Conservation (phyloP, 2,113 vertebrate species). For the Phylloscopus whistleri region DNA sequence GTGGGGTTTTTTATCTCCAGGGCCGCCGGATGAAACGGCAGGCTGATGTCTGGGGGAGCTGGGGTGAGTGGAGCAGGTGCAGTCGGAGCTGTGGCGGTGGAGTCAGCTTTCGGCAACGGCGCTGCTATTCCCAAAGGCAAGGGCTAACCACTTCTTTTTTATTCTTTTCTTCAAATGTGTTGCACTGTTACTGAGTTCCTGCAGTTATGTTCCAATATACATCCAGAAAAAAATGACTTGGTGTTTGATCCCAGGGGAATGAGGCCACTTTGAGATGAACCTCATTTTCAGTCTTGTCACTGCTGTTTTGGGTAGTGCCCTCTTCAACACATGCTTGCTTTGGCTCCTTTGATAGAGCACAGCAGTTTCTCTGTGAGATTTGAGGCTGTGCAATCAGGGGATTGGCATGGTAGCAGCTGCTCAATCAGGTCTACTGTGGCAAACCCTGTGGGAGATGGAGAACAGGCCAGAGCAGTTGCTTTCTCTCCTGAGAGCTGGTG, state of each 20-base stretch:
- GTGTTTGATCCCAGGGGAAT: neutral
- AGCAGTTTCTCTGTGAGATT: neutral
- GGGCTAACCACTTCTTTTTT: neutral
- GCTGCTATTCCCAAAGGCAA: constrained; percentile 86
- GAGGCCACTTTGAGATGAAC: neutral
- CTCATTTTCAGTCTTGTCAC: neutral
- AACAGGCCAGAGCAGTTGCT: neutral
- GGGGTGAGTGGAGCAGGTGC: constrained; percentile 86
- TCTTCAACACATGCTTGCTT: neutral
- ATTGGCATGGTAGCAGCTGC: neutral
- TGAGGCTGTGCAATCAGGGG: neutral
- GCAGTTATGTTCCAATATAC: neutral
- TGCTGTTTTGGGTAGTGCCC: neutral
- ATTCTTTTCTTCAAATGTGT: neutral
- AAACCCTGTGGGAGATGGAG: neutral
- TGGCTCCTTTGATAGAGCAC: neutral
- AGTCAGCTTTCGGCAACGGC: constrained; percentile 79
- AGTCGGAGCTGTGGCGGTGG: constrained; percentile 90
- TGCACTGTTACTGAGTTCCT: neutral
- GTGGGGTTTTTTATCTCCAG: constrained; percentile 28
- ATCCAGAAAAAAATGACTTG: neutral
- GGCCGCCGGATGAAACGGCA: constrained; percentile 39
- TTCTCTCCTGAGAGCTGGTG: fast-evolving
- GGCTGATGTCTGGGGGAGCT: constrained; percentile 83
- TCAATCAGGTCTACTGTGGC: neutral